Percentiles rank a stretch among this genome's conserved stretches.
Conservation (phyloP, 2,113 vertebrate species). For the Chitala chitala region DNA sequence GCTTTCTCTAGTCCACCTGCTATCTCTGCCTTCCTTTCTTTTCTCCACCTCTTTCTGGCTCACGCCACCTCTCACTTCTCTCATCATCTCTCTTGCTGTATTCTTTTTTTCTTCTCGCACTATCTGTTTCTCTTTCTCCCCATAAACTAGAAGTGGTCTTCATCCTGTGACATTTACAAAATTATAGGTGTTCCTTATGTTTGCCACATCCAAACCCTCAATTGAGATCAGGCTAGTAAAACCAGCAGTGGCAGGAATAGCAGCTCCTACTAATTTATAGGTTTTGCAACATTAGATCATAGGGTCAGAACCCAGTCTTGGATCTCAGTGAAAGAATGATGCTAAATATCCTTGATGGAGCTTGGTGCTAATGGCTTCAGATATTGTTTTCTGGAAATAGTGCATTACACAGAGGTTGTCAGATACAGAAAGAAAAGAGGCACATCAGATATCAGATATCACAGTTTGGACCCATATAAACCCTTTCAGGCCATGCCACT, state of each 20-base stretch:
- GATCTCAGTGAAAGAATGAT: neutral
- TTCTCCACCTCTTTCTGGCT: no score
- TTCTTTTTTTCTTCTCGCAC: slow-evolving; percentile 1
- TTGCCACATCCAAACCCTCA: neutral
- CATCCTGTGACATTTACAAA: neutral
- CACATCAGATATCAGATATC: no score
- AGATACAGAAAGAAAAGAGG: no score
- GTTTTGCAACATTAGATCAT: neutral
- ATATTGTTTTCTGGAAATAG: no score
- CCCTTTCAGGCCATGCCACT: no score
- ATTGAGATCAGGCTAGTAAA: neutral
- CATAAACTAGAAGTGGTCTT: neutral
- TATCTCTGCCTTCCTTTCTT: no score
- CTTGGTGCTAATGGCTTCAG: neutral
- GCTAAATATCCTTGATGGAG: neutral
- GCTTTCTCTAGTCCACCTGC: no score
- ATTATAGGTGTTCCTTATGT: neutral
- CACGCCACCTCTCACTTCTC: no score
- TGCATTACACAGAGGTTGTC: no score
- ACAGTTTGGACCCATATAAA: no score
- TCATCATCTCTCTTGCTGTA: no score
- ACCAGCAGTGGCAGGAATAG: neutral
- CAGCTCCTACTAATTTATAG: slow-evolving; percentile 1
- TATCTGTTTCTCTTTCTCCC: slow-evolving; percentile 1
- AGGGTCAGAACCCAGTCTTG: neutral